phyloP scores from a whole-genome alignment of 2,797 vertebrate genomes.

The Sebastes trivittatus region DNA sequence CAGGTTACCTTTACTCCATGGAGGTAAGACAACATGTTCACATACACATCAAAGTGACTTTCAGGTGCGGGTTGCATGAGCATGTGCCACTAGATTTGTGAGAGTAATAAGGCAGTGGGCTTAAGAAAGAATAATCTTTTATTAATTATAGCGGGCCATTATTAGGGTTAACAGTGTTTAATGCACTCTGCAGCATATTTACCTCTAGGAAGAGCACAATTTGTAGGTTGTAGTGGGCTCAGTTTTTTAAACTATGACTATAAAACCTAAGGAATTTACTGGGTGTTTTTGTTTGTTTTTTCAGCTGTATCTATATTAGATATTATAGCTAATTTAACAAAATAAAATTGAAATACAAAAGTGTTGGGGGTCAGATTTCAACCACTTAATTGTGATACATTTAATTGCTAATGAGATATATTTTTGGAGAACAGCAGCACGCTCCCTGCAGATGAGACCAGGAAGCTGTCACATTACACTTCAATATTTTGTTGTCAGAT shows the following conservation, averaged over 20 bases:
- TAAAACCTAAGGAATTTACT: too few relatives aligned
- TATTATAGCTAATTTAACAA: not conserved
- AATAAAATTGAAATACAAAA: not conserved
- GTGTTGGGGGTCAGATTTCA: not conserved
- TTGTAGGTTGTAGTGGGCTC: too few relatives aligned
- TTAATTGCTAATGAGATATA: not conserved
- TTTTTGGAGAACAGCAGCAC: not conserved
- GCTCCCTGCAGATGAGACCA: not conserved
- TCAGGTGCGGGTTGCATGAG: not conserved
- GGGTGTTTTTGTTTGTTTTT: not conserved
- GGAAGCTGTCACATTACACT: not conserved
- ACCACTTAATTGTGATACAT: too few relatives aligned
- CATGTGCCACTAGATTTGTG: not conserved
- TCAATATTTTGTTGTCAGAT: not conserved
- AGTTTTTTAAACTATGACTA: too few relatives aligned
- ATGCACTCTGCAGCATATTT: not conserved
- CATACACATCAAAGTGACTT: not conserved
- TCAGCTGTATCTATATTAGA: not conserved
- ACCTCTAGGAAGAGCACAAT: not conserved
- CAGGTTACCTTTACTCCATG: slow-evolving; percentile 91
- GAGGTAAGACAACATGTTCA: slow-evolving; percentile 78
- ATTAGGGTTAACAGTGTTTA: not conserved
- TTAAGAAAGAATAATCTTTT: not conserved
- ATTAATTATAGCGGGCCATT: not conserved
- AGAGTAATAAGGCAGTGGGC: not conserved